Conservation (phyloP, 2,113 vertebrate species). For the Urocitellus parryii region DNA sequence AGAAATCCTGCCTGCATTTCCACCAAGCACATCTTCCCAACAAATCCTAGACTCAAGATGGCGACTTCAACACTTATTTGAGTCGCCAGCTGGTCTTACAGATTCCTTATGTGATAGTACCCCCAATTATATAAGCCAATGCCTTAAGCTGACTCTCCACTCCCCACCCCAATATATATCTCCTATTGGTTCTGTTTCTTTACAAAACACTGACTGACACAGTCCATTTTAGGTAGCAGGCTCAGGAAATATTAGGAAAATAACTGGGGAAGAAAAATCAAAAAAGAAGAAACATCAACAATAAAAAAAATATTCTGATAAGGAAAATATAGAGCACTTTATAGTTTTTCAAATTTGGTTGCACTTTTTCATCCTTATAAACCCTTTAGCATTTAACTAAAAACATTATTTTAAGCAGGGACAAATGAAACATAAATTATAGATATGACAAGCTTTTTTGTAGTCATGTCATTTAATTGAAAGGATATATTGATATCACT, state of each 20-base stretch:
- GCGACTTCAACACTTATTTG: background rate
- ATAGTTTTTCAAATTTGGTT: background rate
- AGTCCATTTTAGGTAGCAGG: constrained; percentile 3
- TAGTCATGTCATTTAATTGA: background rate
- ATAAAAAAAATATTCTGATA: background rate
- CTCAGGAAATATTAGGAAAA: constrained; percentile 29
- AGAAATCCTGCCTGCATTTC: background rate
- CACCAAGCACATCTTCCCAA: background rate
- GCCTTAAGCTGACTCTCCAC: background rate
- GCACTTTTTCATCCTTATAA: background rate
- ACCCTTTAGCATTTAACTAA: background rate
- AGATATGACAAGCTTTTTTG: background rate
- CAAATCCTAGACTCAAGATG: background rate
- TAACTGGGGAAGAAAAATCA: constrained; percentile 5
- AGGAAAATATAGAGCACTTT: background rate
- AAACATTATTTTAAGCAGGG: background rate
- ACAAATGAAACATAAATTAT: constrained; percentile 22
- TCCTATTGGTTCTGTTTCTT: background rate
- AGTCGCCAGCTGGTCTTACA: background rate
- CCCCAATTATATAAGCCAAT: background rate
- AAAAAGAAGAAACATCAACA: constrained; percentile 34
- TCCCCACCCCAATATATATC: background rate
- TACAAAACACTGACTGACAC: background rate
- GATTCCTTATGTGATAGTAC: background rate
- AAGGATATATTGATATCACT: background rate